A percentile compares a stretch with the other conserved stretches of the same genome.
Conservation (phyloP, 2,797 vertebrate species). For the Myotis pilosus region DNA sequence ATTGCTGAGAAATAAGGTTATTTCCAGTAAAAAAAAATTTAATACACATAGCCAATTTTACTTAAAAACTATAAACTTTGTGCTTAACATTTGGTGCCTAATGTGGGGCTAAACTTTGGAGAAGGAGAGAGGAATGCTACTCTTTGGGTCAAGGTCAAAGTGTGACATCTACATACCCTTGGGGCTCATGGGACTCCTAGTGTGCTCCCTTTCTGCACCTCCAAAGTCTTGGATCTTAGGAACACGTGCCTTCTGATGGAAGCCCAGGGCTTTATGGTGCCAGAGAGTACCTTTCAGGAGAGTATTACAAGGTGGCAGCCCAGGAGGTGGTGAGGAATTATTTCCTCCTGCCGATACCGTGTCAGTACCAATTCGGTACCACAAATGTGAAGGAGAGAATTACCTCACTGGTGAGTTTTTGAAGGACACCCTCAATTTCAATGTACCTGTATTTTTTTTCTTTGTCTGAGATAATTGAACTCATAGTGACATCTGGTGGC, state of each 20-base stretch:
- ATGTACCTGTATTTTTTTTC: too few relatives aligned
- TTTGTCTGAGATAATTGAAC: neutral
- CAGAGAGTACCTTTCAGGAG: neutral
- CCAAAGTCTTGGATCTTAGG: neutral
- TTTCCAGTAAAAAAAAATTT: neutral
- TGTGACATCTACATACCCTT: too few relatives aligned
- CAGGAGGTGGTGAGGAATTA: neutral
- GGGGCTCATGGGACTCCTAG: neutral
- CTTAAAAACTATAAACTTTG: neutral
- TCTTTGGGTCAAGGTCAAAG: neutral
- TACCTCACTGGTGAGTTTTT: neutral
- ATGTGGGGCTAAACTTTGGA: too few relatives aligned
- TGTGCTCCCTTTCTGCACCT: neutral
- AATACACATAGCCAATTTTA: neutral
- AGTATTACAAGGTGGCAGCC: neutral
- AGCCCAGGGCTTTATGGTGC: neutral
- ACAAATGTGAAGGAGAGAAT: neutral
- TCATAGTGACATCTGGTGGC: neutral
- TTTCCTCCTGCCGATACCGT: fast-evolving
- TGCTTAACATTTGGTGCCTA: neutral
- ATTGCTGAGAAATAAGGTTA: neutral
- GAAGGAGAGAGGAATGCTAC: neutral
- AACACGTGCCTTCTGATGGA: neutral
- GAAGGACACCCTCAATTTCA: neutral
- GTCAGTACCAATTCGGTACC: neutral